phyloP scores from a whole-genome alignment of 2,888 invertebrate genomes.

The Allacma fusca region DNA sequence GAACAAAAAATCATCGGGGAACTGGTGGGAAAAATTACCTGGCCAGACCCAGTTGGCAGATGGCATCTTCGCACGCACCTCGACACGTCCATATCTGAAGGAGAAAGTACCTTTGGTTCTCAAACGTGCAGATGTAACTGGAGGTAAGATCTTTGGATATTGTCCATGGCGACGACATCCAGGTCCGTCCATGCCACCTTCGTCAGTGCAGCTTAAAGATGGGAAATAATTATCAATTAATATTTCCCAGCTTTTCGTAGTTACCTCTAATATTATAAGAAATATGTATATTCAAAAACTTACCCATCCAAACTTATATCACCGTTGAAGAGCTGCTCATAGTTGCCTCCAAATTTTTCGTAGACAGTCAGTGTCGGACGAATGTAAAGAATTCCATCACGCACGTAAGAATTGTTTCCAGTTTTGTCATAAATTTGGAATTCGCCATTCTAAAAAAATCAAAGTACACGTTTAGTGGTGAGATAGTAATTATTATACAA shows the following conservation, averaged over 20 bases:
- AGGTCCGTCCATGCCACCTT: slow-evolving; percentile 50
- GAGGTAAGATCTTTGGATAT: slow-evolving; percentile 61
- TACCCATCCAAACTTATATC: slow-evolving; percentile 46
- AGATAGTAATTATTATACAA: no score
- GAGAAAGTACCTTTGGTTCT: slow-evolving; percentile 62
- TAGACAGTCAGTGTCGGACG: slow-evolving; percentile 62
- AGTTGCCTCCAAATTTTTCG: slow-evolving; percentile 63
- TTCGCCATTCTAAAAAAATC: slow-evolving; percentile 55
- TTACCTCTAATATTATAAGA: no score
- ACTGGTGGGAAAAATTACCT: no score
- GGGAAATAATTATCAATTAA: no score
- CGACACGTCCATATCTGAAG: slow-evolving; percentile 64
- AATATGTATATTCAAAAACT: not conserved
- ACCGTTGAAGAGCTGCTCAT: slow-evolving; percentile 62
- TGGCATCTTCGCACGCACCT: slow-evolving; percentile 63
- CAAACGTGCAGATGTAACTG: slow-evolving; percentile 64
- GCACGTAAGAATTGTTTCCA: slow-evolving; percentile 62
- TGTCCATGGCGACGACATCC: slow-evolving; percentile 48
- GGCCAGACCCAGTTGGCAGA: slow-evolving; percentile 63
- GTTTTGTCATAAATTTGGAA: slow-evolving; percentile 55
- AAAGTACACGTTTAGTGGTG: no score
- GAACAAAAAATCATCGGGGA: no score
- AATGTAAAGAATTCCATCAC: slow-evolving; percentile 64
- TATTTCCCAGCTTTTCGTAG: no score
- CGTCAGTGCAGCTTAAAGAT: no score